phyloP scores from a whole-genome alignment of 2,888 invertebrate species.

The Rapana venosa region DNA sequence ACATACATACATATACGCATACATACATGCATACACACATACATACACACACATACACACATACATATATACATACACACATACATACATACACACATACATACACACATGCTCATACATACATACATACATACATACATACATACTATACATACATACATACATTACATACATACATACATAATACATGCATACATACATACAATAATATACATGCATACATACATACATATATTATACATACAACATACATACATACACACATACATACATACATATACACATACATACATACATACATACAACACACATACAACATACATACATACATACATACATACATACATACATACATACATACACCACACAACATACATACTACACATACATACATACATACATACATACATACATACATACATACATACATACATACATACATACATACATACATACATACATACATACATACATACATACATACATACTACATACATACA shows the following conservation, averaged over 20 bases:
- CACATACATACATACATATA: too few relatives aligned
- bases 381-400: not conserved
- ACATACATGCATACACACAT: too few relatives aligned
- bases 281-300: too few relatives aligned
- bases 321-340: too few relatives aligned
- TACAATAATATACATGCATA: not conserved
- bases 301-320: too few relatives aligned
- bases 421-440: not conserved
- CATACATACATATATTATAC: not conserved
- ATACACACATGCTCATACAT: not conserved
- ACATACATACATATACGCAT: not conserved
- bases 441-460: not conserved
- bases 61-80: constrained; percentile 16
- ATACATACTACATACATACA: not conserved
- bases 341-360: too few relatives aligned
- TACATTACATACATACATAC: not conserved
- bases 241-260: too few relatives aligned
- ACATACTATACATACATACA: not conserved
- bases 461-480: not conserved
- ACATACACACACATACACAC: too few relatives aligned
- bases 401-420: not conserved
- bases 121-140: not conserved
- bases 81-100: constrained; percentile 13
- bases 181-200: not conserved
- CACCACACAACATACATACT: not conserved